Evolutionary conservation across 2,113 vertebrate genomes (phyloP), one percentile per base, ranked within the genome.

Genomic region (Pygoscelis antarcticus): DNA sequence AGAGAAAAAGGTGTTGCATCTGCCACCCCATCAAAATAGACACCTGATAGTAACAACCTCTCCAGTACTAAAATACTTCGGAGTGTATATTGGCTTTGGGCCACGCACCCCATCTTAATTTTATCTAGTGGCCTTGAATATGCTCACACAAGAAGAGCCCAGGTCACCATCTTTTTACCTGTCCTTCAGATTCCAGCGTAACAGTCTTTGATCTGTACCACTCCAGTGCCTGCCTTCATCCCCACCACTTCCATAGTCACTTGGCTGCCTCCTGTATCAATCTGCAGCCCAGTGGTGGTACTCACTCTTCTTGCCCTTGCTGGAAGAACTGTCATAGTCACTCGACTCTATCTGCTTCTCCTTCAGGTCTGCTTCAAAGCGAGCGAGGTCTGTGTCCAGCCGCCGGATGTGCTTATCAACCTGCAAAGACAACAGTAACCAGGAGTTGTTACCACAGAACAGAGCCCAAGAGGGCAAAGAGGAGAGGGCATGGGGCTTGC

Each of bases 321-420:
- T 99, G 61, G 99, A 99, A 87, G 99, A 99, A 91, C 99, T 99
- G 98, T 99, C 99, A 94, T 99, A 99, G 96, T 99, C 99, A 47
- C 99, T 99, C 62, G 99, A 99, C 80, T 99, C 99, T 29, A 99
- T 99, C 98, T 99, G 99, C 92, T 99, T 99, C 97, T 99, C 99
- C 98, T 99, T 99, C 97, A 99, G 96, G 91, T 99, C 99, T 30
- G 99, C 99, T 96, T 99, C 99, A 62, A 99, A 99, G 61, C 99
- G 99, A 78, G 99, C 99, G 4, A 99, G 98, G 97, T 99, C 99
- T 51, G 99, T 99, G 97, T 99, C 99, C 81, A 99, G 98, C 36
- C 99, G 98, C 46, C 99, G 98, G 75, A 99, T 99, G 97, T 99
- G 99, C 96, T 99, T 99, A 98, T 99, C 99, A 13, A 99, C 99